Evolutionary conservation across 2,888 invertebrate genomes (phyloP).

Genomic region (Drosophila falleni): DNA sequence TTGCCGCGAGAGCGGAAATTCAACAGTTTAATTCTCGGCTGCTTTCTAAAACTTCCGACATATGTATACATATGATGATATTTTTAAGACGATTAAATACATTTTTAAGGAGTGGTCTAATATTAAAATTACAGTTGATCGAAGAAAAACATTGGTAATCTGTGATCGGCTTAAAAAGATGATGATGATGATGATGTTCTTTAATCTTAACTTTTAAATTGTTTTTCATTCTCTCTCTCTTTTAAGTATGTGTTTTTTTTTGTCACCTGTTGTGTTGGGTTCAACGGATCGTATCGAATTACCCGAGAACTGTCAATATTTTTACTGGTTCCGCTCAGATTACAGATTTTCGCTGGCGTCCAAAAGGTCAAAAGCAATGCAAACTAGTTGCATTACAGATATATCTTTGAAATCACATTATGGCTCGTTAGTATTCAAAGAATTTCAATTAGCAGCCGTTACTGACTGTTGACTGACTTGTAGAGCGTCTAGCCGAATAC

Average conservation of each 20-base stretch:
- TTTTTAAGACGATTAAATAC: constrained; percentile 32
- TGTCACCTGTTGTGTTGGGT: background rate
- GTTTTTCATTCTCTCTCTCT: background rate
- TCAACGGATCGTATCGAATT: constrained; percentile 8
- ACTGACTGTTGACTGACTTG: constrained; percentile 10
- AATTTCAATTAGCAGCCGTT: constrained; percentile 51
- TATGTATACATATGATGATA: background rate
- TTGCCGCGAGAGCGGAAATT: constrained; percentile 36
- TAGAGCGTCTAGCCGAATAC: constrained; percentile 37
- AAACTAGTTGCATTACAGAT: constrained; percentile 57
- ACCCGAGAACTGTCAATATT: constrained; percentile 7
- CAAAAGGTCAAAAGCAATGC: constrained; percentile 63
- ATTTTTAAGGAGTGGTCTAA: constrained; percentile 6
- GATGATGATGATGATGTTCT: background rate
- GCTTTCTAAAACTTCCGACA: constrained; percentile 49
- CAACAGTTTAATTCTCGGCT: constrained; percentile 7
- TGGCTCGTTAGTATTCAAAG: constrained; percentile 75
- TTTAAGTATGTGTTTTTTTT: background rate
- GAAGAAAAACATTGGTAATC: background rate
- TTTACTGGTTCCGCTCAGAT: constrained; percentile 18
- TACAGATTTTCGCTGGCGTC: constrained; percentile 13
- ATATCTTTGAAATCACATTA: constrained; percentile 36
- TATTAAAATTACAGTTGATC: background rate
- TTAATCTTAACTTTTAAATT: background rate
- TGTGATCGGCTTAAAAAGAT: background rate